Conservation (phyloP, 2,113 vertebrate species). For the Phycodurus eques region DNA sequence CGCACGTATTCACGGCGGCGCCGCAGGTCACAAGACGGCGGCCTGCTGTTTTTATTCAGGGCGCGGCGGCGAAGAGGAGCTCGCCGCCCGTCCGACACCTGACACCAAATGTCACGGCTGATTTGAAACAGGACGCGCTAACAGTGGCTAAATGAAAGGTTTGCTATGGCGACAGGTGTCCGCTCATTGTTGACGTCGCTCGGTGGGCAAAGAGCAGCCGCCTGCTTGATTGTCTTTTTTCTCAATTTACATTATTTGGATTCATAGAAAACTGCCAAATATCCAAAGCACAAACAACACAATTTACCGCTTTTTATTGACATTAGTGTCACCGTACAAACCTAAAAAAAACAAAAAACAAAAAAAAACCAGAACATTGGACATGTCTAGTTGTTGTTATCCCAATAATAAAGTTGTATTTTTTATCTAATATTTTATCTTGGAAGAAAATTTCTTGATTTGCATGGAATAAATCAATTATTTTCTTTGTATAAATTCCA, state of each 20-base stretch:
- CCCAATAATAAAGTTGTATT: not conserved
- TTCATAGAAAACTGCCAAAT: conserved; percentile 16
- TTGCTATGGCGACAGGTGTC: conserved; percentile 16
- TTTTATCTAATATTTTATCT: not conserved
- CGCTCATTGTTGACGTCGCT: conserved; percentile 25
- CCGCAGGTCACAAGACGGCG: conserved; percentile 49
- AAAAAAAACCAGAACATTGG: not conserved
- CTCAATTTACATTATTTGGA: conserved; percentile 60
- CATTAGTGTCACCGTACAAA: not conserved
- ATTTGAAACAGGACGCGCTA: conserved; percentile 51
- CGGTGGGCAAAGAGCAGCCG: conserved; percentile 18
- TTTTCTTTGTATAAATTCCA: not conserved
- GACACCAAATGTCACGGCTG: conserved; percentile 48
- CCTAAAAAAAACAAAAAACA: too few relatives aligned
- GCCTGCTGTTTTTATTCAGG: conserved; percentile 31
- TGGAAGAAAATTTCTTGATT: not conserved
- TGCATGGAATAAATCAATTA: not conserved
- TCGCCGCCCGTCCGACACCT: not conserved
- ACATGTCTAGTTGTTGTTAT: not conserved
- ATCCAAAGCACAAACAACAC: conserved; percentile 34
- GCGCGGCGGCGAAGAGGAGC: not conserved
- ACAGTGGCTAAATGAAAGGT: conserved; percentile 38
- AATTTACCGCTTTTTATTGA: conserved; percentile 28
- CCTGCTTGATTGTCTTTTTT: conserved; percentile 7
- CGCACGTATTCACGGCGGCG: conserved; percentile 66